phyloP scores from a whole-genome alignment of 2,888 invertebrate genomes.

The Platerodrilus igneus region DNA sequence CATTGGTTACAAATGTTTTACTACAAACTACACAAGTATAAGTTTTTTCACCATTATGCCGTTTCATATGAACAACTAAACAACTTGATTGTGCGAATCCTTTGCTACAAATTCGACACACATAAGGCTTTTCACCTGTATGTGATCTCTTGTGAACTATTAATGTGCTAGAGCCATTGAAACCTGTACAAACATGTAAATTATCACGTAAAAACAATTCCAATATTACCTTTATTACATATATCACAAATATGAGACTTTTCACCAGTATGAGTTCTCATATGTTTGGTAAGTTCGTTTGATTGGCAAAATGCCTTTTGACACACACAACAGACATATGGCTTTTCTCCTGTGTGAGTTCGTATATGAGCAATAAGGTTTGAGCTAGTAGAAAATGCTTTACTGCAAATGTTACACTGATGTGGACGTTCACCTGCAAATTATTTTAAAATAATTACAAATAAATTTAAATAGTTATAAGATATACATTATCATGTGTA shows the following conservation, averaged over 20 bases:
- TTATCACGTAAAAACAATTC: not conserved
- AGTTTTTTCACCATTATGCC: slow-evolving; percentile 40
- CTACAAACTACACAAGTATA: slow-evolving; percentile 38
- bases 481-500: not conserved
- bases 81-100: slow-evolving; percentile 47
- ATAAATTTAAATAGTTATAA: not conserved
- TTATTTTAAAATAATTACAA: too few species aligned
- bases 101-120: slow-evolving; percentile 43
- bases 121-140: slow-evolving; percentile 46
- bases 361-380: slow-evolving; percentile 49
- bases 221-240: slow-evolving; percentile 45
- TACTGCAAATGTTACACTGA: slow-evolving; percentile 46
- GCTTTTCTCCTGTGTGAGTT: slow-evolving; percentile 48
- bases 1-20: slow-evolving; percentile 37
- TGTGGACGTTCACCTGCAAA: slow-evolving; percentile 47
- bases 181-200: slow-evolving; percentile 34
- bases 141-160: slow-evolving; percentile 45
- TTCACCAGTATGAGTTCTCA: slow-evolving; percentile 49
- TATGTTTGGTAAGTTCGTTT: slow-evolving; percentile 48
- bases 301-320: slow-evolving; percentile 49
- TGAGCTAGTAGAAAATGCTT: slow-evolving; percentile 49
- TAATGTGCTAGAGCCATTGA: slow-evolving; percentile 46
- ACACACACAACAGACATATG: slow-evolving; percentile 48
- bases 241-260: slow-evolving; percentile 49
- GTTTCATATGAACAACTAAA: slow-evolving; percentile 45